Base-by-base conservation (phyloP, 64 coral and sea anemone genomes). In the Montipora efflorescens region DNA sequence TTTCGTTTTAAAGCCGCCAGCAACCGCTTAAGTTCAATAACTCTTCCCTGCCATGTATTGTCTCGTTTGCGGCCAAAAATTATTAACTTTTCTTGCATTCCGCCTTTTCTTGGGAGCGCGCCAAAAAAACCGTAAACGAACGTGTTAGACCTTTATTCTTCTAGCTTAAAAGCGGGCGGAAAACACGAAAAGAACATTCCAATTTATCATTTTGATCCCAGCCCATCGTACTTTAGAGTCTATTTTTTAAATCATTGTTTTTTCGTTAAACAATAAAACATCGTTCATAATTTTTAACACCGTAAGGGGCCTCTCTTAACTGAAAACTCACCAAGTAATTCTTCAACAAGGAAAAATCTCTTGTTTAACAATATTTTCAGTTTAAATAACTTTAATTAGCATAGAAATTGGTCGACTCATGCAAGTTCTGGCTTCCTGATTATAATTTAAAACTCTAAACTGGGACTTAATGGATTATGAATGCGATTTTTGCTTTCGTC, bases 321-420 rank as follows among this genome's bases (percentile, higher is more conserved):
- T 45, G 23, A 71, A 25, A 71, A 48, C n/a, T 50, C 61, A 6
- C 62, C 1, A 4, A 14, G 15, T 50, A 50, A 23, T 86, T 86
- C 61, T 86, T 50, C 62, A 86, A 69, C 45, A 69, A 8, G 66
- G n/a, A 22, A 72, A 72, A 86, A 86, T 86, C 82, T 86, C 64
- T 86, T 86, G 82, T 72, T 57, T 70, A 70, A 51, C 61, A 71
- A 86, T 72, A 86, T 93, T 93, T 67, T 58, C 61, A 93, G 73
- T 88, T 53, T 71, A 93, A 93, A 93, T 93, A 87, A 80, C 67
- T 93, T 78, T 88, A 93, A 93, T 93, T 93, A 93, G 92, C 92
- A 93, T 93, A 93, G 92, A 93, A 93, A 93, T 93, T 93, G 84
- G 76, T 93, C 77, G 7, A 88, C 19, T 20, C 19, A 18, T 19